A percentile compares a stretch with the other conserved stretches of the same genome.
These are phyloP conservation scores for Volucella zonaria DNA, from an alignment of 2,888 invertebrate species.

Conservation along the genomic window DNA sequence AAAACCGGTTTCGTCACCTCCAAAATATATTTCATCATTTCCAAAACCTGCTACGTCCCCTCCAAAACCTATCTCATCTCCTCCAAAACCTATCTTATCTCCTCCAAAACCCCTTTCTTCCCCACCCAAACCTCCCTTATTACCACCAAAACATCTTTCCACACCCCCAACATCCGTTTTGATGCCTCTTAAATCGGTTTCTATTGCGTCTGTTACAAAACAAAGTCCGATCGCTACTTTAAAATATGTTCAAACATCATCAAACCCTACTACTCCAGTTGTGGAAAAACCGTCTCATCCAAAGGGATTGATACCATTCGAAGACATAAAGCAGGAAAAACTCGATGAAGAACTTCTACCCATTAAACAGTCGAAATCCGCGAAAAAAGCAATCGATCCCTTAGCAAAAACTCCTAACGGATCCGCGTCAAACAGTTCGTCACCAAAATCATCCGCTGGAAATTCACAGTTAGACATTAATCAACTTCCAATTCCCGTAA, in stretches of 20 bases:
- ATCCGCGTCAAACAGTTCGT: neutral
- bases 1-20: slow-evolving; percentile 8
- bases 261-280: neutral
- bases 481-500: slow-evolving; percentile 12
- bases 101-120: neutral
- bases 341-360: slow-evolving; percentile 32
- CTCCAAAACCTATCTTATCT: neutral
- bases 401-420: neutral
- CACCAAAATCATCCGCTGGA: neutral
- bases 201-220: no score
- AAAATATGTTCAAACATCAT: neutral
- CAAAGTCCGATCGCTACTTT: neutral
- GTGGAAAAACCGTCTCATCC: slow-evolving; percentile 6
- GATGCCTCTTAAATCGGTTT: no score
- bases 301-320: slow-evolving; percentile 69
- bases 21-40: neutral
- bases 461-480: neutral
- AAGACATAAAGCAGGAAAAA: slow-evolving; percentile 74
- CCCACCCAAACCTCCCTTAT: slow-evolving; percentile 1
- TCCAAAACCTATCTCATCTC: neutral
- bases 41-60: neutral
- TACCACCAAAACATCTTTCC: neutral
- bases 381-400: slow-evolving; percentile 7
- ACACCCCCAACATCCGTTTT: neutral
- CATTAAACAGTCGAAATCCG: neutral